A percentile compares a stretch with the other conserved stretches of the same genome.
phyloP scores from a whole-genome alignment of 1,140 invertebrate genomes.

The Ruditapes philippinarum region DNA sequence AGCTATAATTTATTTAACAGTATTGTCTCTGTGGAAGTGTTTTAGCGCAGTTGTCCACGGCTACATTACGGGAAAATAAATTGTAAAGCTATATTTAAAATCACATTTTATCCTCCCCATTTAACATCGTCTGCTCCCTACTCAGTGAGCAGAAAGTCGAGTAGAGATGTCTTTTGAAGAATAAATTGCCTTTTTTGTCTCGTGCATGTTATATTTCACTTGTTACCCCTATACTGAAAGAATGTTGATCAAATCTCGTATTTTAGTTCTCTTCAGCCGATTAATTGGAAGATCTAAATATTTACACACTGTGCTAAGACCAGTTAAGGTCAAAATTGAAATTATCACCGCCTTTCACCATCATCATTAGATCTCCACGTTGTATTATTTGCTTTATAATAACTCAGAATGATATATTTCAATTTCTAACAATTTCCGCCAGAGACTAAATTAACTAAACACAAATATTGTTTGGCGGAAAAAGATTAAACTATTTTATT shows the following conservation, averaged over 20 bases:
- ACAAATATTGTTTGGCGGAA: slow-evolving; percentile 66
- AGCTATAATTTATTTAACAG: too few species aligned
- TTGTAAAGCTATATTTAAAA: too few species aligned
- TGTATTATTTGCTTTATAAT: slow-evolving; percentile 69
- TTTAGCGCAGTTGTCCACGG: too few species aligned
- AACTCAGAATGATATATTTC: slow-evolving; percentile 62
- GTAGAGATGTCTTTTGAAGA: neutral
- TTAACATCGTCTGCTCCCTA: too few species aligned
- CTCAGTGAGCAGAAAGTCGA: too few species aligned
- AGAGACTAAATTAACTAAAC: slow-evolving; percentile 65
- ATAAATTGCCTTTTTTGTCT: neutral
- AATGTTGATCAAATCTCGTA: slow-evolving; percentile 10
- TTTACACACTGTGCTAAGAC: slow-evolving; percentile 50
- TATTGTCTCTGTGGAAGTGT: too few species aligned
- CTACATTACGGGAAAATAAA: too few species aligned
- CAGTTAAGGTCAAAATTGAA: slow-evolving; percentile 64
- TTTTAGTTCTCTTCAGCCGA: slow-evolving; percentile 43
- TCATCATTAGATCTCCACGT: slow-evolving; percentile 36
- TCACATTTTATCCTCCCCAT: too few species aligned
- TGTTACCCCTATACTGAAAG: neutral
- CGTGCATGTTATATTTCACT: neutral
- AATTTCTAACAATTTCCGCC: slow-evolving; percentile 49
- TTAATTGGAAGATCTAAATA: slow-evolving; percentile 63
- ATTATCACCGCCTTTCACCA: slow-evolving; percentile 63
- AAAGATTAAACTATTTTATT: slow-evolving; percentile 68